These are phyloP conservation scores for Ptilonorhynchus violaceus DNA, from an alignment of 2,113 vertebrate species.

Conservation along the genomic window DNA sequence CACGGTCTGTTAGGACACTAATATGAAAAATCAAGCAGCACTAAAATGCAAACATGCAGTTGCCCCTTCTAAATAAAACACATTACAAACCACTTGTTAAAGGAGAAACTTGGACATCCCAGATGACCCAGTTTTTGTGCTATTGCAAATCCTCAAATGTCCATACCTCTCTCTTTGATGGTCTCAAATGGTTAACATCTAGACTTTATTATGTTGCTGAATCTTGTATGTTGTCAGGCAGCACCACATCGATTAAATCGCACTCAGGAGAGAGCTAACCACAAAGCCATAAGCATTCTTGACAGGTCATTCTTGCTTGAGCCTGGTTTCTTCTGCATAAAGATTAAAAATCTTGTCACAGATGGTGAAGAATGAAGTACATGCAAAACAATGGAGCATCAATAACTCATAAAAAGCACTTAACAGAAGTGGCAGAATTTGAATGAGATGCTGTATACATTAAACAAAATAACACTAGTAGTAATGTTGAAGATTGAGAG, in stretches of 20 bases:
- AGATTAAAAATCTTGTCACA: conserved; percentile 70
- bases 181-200: conserved; percentile 26
- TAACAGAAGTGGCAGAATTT: conserved; percentile 42
- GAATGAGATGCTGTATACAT: neutral
- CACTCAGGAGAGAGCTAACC: conserved; percentile 53
- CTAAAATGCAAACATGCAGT: neutral
- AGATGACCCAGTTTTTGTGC: neutral
- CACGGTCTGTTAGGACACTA: neutral
- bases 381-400: conserved; percentile 30
- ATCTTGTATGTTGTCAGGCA: conserved; percentile 48
- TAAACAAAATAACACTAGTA: neutral
- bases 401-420: conserved; percentile 47
- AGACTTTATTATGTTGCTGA: conserved; percentile 29
- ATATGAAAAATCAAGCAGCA: neutral
- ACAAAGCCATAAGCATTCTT: conserved; percentile 65
- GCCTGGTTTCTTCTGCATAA: conserved; percentile 49
- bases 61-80: neutral
- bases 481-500: neutral
- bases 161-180: neutral
- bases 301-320: conserved; percentile 61
- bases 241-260: conserved; percentile 50
- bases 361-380: conserved; percentile 57
- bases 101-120: neutral
- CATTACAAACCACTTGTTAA: neutral
- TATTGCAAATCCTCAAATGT: neutral